Percentiles rank a stretch among this genome's conserved stretches.
These are phyloP conservation scores for human DNA, from an alignment of 2,113 vertebrate genomes.

Conservation along the genomic window DNA sequence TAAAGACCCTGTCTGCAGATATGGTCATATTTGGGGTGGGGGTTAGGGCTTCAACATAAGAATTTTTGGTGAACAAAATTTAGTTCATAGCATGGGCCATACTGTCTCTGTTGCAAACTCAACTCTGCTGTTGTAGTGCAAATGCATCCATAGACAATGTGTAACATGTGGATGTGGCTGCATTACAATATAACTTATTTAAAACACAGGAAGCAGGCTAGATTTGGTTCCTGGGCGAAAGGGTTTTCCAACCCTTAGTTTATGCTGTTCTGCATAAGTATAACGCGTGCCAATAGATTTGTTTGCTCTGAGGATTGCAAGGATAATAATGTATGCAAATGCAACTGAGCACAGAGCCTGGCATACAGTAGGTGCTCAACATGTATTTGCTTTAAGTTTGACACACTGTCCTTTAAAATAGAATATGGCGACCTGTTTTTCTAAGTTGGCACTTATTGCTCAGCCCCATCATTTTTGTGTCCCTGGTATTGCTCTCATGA, in stretches of 20 bases:
- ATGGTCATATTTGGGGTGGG: background rate
- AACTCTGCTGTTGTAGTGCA: background rate
- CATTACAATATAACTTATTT: fast-evolving
- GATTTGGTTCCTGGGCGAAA: fast-evolving
- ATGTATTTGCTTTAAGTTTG: background rate
- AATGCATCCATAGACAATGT: fast-evolving
- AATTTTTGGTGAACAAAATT: background rate
- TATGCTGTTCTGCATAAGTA: background rate
- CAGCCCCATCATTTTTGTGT: background rate
- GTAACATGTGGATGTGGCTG: fast-evolving
- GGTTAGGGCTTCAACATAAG: background rate
- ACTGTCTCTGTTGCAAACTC: background rate
- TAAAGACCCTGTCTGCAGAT: background rate
- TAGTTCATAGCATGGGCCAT: no score
- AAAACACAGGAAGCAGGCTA: background rate
- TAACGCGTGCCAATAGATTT: fast-evolving
- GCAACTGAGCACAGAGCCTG: background rate
- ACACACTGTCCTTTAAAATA: background rate
- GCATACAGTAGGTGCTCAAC: fast-evolving
- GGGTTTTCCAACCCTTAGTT: background rate
- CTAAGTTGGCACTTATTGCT: background rate
- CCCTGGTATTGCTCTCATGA: background rate
- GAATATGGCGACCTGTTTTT: background rate
- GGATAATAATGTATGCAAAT: background rate
- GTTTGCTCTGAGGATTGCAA: background rate